phyloP scores from a whole-genome alignment of 2,113 vertebrate species.

The Ia io region DNA sequence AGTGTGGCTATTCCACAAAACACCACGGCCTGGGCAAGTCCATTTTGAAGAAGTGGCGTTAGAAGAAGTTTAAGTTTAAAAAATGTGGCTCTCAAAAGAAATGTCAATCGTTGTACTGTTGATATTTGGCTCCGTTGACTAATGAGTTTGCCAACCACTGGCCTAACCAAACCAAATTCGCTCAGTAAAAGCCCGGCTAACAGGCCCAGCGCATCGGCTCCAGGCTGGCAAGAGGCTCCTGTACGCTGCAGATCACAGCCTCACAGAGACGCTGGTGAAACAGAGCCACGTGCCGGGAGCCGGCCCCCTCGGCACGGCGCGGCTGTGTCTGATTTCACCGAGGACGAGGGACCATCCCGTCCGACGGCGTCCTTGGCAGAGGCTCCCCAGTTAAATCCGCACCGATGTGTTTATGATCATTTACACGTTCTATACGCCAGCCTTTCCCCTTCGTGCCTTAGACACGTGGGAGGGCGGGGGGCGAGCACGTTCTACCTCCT shows the following conservation, averaged over 20 bases:
- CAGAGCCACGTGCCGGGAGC: not conserved
- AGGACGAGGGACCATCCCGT: not conserved
- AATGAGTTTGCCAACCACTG: too few relatives aligned
- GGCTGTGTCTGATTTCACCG: not conserved
- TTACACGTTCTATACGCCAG: not conserved
- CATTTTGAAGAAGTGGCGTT: too few relatives aligned
- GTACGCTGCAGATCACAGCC: not conserved
- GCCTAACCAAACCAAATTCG: not conserved
- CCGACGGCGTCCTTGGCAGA: not conserved
- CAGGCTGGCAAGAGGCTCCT: not conserved
- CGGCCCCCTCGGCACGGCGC: not conserved
- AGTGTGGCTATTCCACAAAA: too few relatives aligned
- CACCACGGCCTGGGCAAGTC: too few relatives aligned
- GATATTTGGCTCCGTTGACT: too few relatives aligned
- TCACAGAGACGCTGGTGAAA: not conserved
- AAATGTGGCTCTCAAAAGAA: too few relatives aligned
- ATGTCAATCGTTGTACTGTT: too few relatives aligned
- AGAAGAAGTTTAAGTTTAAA: too few relatives aligned
- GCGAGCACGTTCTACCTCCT: not conserved
- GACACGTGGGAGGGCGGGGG: not conserved
- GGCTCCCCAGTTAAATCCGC: not conserved
- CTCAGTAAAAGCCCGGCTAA: slow-evolving; percentile 8
- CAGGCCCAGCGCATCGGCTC: not conserved
- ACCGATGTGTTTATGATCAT: not conserved
- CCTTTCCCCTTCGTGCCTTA: slow-evolving; percentile 18